Base-by-base conservation (phyloP, 2,113 vertebrate species). In the Aptenodytes forsteri region DNA sequence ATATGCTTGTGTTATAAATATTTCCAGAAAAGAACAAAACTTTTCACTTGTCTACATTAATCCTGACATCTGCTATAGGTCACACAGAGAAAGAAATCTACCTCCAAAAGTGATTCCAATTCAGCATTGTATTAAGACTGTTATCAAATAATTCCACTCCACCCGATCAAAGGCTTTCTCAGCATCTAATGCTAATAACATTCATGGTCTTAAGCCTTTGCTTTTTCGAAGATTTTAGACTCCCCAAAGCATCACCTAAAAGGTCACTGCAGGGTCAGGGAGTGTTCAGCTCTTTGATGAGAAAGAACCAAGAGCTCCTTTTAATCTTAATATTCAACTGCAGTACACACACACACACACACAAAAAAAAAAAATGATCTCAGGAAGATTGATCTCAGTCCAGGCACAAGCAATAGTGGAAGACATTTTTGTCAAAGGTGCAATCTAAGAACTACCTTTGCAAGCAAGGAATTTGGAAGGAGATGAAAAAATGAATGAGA, bases 381-480 rank as follows among this genome's bases (percentile, higher is more conserved):
- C 42, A n/a, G 25, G 42, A 70, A 85, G 49, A 70, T 32, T 69
- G 77, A 84, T 89, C 70, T 87, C 58, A 42, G 62, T 80, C 84
- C 93, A 93, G 87, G 46, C 79, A 80, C 50, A 55, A 80, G 26
- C 62, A 87, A 55, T 38, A 66, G 38, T 29, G 67, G 59, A 81
- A 87, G 66, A 66, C 16, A 72, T 75, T 83, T 82, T 82, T 73
- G 90, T 90, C 38, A 42, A 64, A 92, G 67, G 81, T 87, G 49
- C 58, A 86, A 66, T 73, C 75, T 83, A 89, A 91, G 83, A 69
- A 19, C 62, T 65, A 66, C 62, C 54, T 82, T 85, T 89, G 75
- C 62, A 82, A 91, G 73, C 27, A 50, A 72, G 46, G 89, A 93
- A 87, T 93, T 94, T 96, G 95, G 78, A 96, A 89, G 58, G 52